Evolutionary conservation across 2,797 vertebrate species (phyloP).

Genomic region (Coccyzus lansbergi): DNA sequence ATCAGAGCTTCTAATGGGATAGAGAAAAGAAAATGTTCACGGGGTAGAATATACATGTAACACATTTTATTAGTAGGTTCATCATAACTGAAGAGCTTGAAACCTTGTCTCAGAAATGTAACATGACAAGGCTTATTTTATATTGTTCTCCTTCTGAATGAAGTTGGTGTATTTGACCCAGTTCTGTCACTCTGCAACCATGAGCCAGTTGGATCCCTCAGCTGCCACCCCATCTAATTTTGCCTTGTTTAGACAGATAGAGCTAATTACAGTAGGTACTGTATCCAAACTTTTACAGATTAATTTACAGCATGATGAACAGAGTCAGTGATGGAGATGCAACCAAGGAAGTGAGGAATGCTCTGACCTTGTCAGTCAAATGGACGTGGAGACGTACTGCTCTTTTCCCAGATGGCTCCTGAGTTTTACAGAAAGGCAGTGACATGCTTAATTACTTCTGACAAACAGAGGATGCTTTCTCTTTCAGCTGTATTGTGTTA

Average conservation of each 20-base stretch:
- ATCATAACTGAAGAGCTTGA: constrained; percentile 15
- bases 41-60: background rate
- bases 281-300: constrained; percentile 63
- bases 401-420: constrained; percentile 73
- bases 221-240: constrained; percentile 28
- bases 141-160: background rate
- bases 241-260: constrained; percentile 41
- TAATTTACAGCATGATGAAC: constrained; percentile 72
- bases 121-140: background rate
- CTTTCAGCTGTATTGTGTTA: constrained; percentile 38
- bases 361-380: constrained; percentile 75
- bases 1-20: background rate
- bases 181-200: constrained; percentile 50
- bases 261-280: constrained; percentile 68
- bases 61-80: background rate
- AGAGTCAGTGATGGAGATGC: constrained; percentile 53
- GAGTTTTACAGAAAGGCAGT: constrained; percentile 65
- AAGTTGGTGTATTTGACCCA: constrained; percentile 43
- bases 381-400: constrained; percentile 48
- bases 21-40: background rate
- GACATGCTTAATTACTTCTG: constrained; percentile 77
- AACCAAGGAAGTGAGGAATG: constrained; percentile 52
- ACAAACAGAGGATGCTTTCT: constrained; percentile 67
- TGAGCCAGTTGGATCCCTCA: background rate
- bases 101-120: background rate